Evolutionary conservation across 2,113 vertebrate species (phyloP).

Genomic region (Muntiacus muntjak): DNA sequence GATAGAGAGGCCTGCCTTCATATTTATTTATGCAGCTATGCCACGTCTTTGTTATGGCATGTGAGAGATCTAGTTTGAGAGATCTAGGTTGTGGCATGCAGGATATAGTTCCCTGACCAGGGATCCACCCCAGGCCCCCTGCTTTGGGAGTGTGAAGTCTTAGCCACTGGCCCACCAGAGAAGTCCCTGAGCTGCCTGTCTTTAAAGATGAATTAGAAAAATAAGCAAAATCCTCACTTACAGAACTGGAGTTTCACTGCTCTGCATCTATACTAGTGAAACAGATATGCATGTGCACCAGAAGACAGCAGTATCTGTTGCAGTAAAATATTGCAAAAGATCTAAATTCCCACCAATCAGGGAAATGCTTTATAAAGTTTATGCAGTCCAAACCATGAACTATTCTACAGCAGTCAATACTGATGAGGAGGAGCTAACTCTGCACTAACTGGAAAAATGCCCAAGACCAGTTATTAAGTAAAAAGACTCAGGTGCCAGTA

Average conservation of each 20-base stretch:
- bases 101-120: not conserved
- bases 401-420: not conserved
- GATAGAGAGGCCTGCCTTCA: not conserved
- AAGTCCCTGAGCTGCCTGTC: not conserved
- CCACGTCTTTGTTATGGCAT: not conserved
- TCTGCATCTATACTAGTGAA: not conserved
- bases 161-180: not conserved
- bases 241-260: accelerated
- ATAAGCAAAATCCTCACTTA: not conserved
- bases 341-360: not conserved
- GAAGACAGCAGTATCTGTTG: no score
- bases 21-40: not conserved
- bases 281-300: accelerated
- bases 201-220: not conserved
- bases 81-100: not conserved
- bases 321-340: not conserved
- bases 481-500: not conserved
- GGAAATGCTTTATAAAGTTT: not conserved
- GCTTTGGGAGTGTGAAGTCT: not conserved
- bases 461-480: not conserved
- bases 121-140: not conserved
- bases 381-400: not conserved
- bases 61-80: not conserved
- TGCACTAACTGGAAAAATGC: not conserved
- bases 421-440: not conserved